phyloP scores from a whole-genome alignment of 2,113 vertebrate species.

The Irena cyanogastra region DNA sequence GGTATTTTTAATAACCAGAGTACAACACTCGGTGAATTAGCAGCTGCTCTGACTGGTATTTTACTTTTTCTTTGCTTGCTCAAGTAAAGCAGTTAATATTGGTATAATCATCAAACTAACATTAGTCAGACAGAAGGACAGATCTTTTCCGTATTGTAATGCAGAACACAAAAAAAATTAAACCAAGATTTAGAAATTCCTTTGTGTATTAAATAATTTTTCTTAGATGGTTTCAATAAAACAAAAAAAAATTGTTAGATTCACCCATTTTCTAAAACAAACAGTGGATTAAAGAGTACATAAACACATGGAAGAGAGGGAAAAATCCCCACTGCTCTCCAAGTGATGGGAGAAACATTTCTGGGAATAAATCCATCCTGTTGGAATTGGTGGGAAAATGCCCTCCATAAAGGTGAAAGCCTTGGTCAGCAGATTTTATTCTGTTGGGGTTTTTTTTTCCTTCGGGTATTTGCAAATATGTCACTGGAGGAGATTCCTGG shows the following conservation, averaged over 20 bases:
- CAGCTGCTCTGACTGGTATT: slow-evolving; percentile 83
- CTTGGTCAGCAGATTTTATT: not conserved
- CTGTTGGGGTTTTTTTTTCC: not conserved
- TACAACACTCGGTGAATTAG: slow-evolving; percentile 79
- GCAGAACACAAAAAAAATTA: slow-evolving; percentile 51
- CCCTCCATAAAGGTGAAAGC: not conserved
- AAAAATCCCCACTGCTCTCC: not conserved
- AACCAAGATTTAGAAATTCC: slow-evolving; percentile 34
- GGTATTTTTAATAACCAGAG: slow-evolving; percentile 86
- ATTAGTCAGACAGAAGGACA: slow-evolving; percentile 72
- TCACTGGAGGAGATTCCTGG: not conserved
- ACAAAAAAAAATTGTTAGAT: not conserved
- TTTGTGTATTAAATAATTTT: slow-evolving; percentile 43
- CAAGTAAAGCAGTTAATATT: slow-evolving; percentile 84
- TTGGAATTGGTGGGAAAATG: fast-evolving
- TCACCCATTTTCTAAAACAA: slow-evolving; percentile 27
- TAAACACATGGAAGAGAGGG: not conserved
- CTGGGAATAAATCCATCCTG: not conserved
- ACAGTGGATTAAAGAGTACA: not conserved
- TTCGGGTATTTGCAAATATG: not conserved
- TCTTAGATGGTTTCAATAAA: not conserved
- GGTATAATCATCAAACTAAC: slow-evolving; percentile 83
- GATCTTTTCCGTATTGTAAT: slow-evolving; percentile 60
- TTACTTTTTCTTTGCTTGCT: slow-evolving; percentile 81
- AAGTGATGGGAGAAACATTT: not conserved